Conservation (phyloP, 2,888 invertebrate genomes). For the Hedychridium roseum region DNA sequence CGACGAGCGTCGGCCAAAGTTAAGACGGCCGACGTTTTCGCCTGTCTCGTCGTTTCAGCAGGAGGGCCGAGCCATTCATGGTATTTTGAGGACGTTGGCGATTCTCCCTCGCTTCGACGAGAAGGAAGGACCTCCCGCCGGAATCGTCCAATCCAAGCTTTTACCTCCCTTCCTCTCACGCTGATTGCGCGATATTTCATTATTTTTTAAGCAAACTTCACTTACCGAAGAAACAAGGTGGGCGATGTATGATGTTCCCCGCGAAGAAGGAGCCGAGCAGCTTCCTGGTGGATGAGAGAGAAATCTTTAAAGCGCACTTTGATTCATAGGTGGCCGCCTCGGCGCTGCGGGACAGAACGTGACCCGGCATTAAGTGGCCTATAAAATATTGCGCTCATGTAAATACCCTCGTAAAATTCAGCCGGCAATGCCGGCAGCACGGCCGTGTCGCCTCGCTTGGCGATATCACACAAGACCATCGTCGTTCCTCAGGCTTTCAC, state of each 20-base stretch:
- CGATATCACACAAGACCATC: slow-evolving; percentile 33
- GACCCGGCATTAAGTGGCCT: slow-evolving; percentile 61
- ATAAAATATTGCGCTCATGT: slow-evolving; percentile 61
- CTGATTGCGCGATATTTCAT: too few species aligned
- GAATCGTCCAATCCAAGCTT: too few species aligned
- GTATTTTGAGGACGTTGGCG: too few species aligned
- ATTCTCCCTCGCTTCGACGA: too few species aligned
- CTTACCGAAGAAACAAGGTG: too few species aligned
- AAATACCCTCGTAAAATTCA: slow-evolving; percentile 59
- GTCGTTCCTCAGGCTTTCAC: too few species aligned
- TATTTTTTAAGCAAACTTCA: too few species aligned
- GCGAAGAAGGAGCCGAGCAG: slow-evolving; percentile 21
- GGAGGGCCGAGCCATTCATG: too few species aligned
- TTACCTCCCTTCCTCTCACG: too few species aligned
- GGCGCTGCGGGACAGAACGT: slow-evolving; percentile 50
- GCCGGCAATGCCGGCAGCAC: slow-evolving; percentile 32
- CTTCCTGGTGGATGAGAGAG: slow-evolving; percentile 42
- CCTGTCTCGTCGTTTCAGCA: not conserved
- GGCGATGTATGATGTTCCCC: slow-evolving; percentile 36
- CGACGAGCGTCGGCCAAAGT: slow-evolving; percentile 1
- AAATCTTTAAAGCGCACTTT: slow-evolving; percentile 56
- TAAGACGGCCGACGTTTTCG: not conserved
- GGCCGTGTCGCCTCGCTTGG: slow-evolving; percentile 28
- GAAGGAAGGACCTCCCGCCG: too few species aligned
- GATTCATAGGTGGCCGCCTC: slow-evolving; percentile 53